These are phyloP conservation scores for Peromyscus californicus DNA, from an alignment of 2,113 vertebrate species.

Conservation along the genomic window DNA sequence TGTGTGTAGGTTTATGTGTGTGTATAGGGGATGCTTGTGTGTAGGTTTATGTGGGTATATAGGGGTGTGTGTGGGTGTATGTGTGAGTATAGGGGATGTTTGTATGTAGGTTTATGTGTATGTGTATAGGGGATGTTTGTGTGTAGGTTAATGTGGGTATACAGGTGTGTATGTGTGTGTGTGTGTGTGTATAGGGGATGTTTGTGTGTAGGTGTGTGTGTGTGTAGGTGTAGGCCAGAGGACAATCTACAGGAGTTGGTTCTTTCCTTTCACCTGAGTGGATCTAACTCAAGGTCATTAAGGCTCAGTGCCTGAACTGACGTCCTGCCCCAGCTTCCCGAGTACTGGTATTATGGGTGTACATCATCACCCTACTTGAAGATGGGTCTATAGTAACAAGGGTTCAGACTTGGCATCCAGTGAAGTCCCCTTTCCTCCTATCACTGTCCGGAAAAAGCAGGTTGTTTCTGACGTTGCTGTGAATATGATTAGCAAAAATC, in stretches of 20 bases:
- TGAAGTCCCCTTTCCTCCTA: background rate
- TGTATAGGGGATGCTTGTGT: background rate
- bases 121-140: no score
- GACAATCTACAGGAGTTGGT: background rate
- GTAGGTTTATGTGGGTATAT: background rate
- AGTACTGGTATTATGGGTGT: background rate
- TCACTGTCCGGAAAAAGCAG: background rate
- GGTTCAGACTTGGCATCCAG: background rate
- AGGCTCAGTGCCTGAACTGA: background rate
- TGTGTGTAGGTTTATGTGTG: no score
- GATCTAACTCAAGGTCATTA: background rate
- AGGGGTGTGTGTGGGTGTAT: background rate
- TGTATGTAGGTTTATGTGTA: no score
- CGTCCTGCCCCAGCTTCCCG: background rate
- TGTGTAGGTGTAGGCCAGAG: background rate
- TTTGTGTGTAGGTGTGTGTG: no score
- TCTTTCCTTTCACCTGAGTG: background rate
- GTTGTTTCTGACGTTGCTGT: slow-evolving; percentile 59
- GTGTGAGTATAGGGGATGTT: no score
- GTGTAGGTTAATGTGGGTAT: no score
- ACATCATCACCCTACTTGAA: background rate
- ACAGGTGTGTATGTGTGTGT: no score
- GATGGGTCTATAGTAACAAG: background rate
- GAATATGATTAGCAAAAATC: slow-evolving; percentile 51
- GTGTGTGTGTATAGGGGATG: no score